Percentiles rank a stretch among this genome's conserved stretches.
Conservation (phyloP, 2,888 invertebrate genomes). For the Cerceris ruficornis region DNA sequence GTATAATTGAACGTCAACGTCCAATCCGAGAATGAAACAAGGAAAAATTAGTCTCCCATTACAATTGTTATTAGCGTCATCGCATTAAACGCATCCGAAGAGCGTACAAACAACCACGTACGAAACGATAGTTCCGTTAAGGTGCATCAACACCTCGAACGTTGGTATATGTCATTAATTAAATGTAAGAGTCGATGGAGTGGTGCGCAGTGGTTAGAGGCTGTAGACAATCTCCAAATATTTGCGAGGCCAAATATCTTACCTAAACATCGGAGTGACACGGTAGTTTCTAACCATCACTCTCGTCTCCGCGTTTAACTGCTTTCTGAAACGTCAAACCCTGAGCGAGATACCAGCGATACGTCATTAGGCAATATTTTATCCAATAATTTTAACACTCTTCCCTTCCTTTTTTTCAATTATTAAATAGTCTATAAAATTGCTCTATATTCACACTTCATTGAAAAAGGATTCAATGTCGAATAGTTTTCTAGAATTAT, state of each 20-base stretch:
- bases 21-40: no score
- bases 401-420: not conserved
- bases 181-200: slow-evolving; percentile 78
- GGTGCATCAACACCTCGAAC: slow-evolving; percentile 60
- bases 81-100: slow-evolving; percentile 9
- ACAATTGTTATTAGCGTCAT: no score
- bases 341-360: not conserved
- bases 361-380: slow-evolving; percentile 1
- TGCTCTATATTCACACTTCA: no score
- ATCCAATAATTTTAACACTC: slow-evolving; percentile 10
- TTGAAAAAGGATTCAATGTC: no score
- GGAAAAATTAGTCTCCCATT: no score
- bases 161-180: slow-evolving; percentile 72
- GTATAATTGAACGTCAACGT: no score
- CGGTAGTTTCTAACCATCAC: slow-evolving; percentile 68
- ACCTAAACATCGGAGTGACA: slow-evolving; percentile 80
- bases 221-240: slow-evolving; percentile 81
- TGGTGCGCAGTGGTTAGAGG: slow-evolving; percentile 70
- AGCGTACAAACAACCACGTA: slow-evolving; percentile 33
- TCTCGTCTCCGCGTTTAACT: slow-evolving; percentile 57
- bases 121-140: slow-evolving; percentile 52
- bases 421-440: not conserved
- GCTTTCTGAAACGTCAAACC: slow-evolving; percentile 47
- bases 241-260: slow-evolving; percentile 81
- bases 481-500: no score